Conservation (phyloP, 2,888 invertebrate species). For the Tipula helvola region DNA sequence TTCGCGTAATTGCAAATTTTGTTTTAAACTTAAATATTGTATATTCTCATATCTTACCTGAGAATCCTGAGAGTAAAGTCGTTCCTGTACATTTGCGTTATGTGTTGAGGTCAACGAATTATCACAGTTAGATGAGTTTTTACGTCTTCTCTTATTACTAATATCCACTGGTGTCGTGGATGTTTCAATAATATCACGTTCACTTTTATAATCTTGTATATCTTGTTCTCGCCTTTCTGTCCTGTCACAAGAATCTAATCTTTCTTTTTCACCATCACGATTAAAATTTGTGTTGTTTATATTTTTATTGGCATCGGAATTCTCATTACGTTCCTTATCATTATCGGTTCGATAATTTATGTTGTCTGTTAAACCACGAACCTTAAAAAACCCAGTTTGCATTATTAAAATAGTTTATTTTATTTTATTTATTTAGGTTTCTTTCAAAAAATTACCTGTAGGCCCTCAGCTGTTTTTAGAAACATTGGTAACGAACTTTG, state of each 20-base stretch:
- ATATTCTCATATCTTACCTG: conserved; percentile 38
- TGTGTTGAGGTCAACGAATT: conserved; percentile 46
- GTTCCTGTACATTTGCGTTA: conserved; percentile 41
- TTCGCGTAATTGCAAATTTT: not conserved
- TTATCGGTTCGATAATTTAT: conserved; percentile 35
- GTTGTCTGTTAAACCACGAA: conserved; percentile 73
- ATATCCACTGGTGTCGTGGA: conserved; percentile 37
- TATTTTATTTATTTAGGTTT: not conserved
- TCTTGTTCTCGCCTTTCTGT: conserved; percentile 32
- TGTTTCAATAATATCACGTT: conserved; percentile 35
- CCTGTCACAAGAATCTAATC: conserved; percentile 29
- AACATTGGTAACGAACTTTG: conserved; percentile 83
- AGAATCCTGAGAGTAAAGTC: conserved; percentile 50
- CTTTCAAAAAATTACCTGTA: conserved; percentile 47
- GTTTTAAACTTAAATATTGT: not conserved
- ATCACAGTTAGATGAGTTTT: conserved; percentile 51
- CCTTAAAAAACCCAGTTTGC: conserved; percentile 22
- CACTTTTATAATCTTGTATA: conserved; percentile 35
- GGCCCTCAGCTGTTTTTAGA: conserved; percentile 82
- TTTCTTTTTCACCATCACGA: conserved; percentile 27
- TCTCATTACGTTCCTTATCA: conserved; percentile 23
- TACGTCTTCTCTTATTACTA: conserved; percentile 43
- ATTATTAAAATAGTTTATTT: not conserved
- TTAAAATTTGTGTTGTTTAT: conserved; percentile 17
- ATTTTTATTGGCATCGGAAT: not conserved